Evolutionary conservation across 2,113 vertebrate genomes (phyloP), one percentile per base, ranked within the genome.

Genomic region (Todiramphus saurophagus): DNA sequence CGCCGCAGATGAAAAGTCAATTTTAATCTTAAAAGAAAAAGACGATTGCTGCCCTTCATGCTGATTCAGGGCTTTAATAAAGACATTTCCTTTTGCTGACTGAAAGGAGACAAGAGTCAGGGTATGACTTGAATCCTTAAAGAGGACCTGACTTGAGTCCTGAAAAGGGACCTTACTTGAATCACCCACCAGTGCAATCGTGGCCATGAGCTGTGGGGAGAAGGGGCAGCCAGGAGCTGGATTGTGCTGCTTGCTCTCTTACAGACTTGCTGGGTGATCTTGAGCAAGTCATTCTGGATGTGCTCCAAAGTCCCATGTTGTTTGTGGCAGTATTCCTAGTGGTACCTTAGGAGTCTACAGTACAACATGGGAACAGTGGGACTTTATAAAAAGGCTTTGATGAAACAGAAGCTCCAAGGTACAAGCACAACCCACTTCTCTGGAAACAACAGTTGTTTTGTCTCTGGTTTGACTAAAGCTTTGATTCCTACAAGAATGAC

Each of bases 11-110:
- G 85, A 93, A 78, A 93, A 86, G 91, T 84, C 94, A 63, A 35
- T 94, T 96, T 91, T 92, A 87, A 83, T 91, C 88, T 93, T 95
- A 67, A 93, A 94, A 95, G 82, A 37, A 84, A 75, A 95, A 83
- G 41, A 80, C 77, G 79, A 84, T 74, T 93, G 78, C 68, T 92
- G 83, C 70, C 87, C 85, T 95, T 96, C 86, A 72, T 80, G 79
- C 91, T 90, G 94, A 90, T 89, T 93, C 83, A 87, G 89, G 64
- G 73, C 83, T 93, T 95, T 59, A 94, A 27, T 93, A 82, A 90
- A 93, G 89, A 95, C 67, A 30, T 94, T 94, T 95, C 74, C 94
- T 90, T 90, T 95, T 86, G 72, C 84, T 96, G 85, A 86, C 93
- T 84, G 95, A 75, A 92, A 91, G 86, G 60, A 92, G 93, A 74